Conservation (phyloP, 1,140 invertebrate genomes). For the Plodia interpunctella region DNA sequence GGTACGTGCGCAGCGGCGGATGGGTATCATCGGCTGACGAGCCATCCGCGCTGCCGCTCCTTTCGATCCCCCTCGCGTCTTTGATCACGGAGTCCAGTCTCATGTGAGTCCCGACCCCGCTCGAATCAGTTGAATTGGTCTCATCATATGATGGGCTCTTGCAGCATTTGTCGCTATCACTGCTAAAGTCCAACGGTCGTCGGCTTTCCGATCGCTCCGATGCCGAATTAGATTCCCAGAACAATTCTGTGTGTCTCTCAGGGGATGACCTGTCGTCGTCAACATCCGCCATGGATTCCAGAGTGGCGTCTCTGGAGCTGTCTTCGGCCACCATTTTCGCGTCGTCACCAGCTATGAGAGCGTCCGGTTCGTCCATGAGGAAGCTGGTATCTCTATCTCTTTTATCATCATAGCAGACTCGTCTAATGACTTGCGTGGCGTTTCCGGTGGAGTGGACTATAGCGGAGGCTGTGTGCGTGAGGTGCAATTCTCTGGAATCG, state of each 20-base stretch:
- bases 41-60: slow-evolving; percentile 40
- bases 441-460: slow-evolving; percentile 56
- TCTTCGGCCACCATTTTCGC: slow-evolving; percentile 62
- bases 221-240: slow-evolving; percentile 70
- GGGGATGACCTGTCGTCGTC: slow-evolving; percentile 64
- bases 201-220: slow-evolving; percentile 57
- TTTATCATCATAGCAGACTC: slow-evolving; percentile 58
- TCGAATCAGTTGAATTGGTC: slow-evolving; percentile 67
- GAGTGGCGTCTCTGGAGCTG: slow-evolving; percentile 48
- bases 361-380: slow-evolving; percentile 48
- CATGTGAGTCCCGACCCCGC: slow-evolving; percentile 56
- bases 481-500: slow-evolving; percentile 52
- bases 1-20: slow-evolving; percentile 55
- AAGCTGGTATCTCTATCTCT: slow-evolving; percentile 41
- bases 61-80: slow-evolving; percentile 46
- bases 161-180: slow-evolving; percentile 73
- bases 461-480: slow-evolving; percentile 52
- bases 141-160: slow-evolving; percentile 71
- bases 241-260: slow-evolving; percentile 62
- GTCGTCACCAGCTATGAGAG: slow-evolving; percentile 51
- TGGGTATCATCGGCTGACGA: slow-evolving; percentile 45
- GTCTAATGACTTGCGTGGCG: slow-evolving; percentile 58
- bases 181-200: slow-evolving; percentile 64
- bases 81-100: slow-evolving; percentile 71
- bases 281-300: slow-evolving; percentile 51